Evolutionary conservation across 2,888 invertebrate genomes (phyloP), one percentile per base, ranked within the genome.

Genomic region (Nezara viridula): DNA sequence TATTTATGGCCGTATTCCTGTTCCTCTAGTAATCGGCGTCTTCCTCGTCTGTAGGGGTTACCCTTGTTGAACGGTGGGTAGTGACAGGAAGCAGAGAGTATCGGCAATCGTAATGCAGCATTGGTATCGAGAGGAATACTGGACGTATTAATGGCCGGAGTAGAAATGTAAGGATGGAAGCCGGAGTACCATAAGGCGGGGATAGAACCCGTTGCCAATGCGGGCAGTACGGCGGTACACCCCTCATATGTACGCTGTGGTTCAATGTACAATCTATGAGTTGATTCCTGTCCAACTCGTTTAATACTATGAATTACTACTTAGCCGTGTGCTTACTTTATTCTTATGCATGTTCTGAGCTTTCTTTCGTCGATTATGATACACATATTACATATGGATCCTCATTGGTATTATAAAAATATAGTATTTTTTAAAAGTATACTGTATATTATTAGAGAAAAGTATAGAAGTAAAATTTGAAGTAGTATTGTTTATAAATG

Each of bases 1-100:
- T 81, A 81, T 81, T 81, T 81, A 81, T 81, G 81, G 44, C 81
- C 81, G 24, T 47, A 81, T 81, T 44, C n/a, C 40, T 40, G 40
- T 44, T 81, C 44, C 44, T 47, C 81, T 24, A 16, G 81, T 81
- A 81, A 81, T 81, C 81, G 44, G 81, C 81, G 12, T 47, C 44
- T 81, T 81, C 44, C 44, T 47, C 44, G 44, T 47, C 44, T 37
- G 7, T 81, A 44, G 81, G 4, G 81, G n/a, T 44, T n/a, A 40
- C n/a, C 44, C 44, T 40, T 81, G 3, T 44, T n/a, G 81, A 14
- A 6, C 81, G 81, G 81, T 81, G 3, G 44, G 40, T 6, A 14
- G 44, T 44, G n/a, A 44, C 81, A 44, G n/a, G 81, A 37, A 81
- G n/a, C 37, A 14, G 37, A 14, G 81, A n/a, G 81, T 47, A 44